Conservation (phyloP, 2,888 invertebrate genomes). For the Euclidia mi region DNA sequence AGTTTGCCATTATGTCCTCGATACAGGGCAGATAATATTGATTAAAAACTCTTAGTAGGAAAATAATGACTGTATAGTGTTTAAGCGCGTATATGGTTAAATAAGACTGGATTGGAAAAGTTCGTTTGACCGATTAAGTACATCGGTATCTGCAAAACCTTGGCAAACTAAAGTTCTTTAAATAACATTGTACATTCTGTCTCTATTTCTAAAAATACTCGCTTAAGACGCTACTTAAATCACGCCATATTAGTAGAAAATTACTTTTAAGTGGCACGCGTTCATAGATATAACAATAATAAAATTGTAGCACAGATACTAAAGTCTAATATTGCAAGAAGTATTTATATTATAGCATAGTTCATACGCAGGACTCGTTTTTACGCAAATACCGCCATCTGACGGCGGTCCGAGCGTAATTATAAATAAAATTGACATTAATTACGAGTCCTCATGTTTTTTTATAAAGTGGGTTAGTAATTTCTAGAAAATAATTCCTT, state of each 20-base stretch:
- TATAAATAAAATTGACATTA: conserved; percentile 88
- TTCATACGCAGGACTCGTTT: conserved; percentile 66
- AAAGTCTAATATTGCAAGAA: conserved; percentile 56
- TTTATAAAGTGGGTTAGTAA: conserved; percentile 82
- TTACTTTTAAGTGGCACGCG: conserved; percentile 42
- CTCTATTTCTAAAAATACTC: not conserved
- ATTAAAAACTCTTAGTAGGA: no score
- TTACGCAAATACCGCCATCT: conserved; percentile 67
- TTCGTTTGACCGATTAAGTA: no score
- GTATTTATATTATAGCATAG: conserved; percentile 61
- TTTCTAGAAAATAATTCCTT: conserved; percentile 82
- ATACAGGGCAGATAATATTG: no score
- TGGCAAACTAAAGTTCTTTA: no score
- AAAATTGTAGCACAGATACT: conserved; percentile 56
- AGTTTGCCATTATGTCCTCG: no score
- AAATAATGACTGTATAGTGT: no score
- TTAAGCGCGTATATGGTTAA: no score
- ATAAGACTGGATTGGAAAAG: no score
- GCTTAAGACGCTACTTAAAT: conserved; percentile 9
- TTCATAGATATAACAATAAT: conserved; percentile 60
- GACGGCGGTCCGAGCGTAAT: conserved; percentile 66
- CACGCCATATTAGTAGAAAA: conserved; percentile 36
- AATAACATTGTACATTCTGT: no score
- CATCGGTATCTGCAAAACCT: no score
- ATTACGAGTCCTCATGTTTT: conserved; percentile 72